Evolutionary conservation across 2,797 vertebrate species (phyloP), one percentile per base, ranked within the genome.

Genomic region (Channallabes apus): DNA sequence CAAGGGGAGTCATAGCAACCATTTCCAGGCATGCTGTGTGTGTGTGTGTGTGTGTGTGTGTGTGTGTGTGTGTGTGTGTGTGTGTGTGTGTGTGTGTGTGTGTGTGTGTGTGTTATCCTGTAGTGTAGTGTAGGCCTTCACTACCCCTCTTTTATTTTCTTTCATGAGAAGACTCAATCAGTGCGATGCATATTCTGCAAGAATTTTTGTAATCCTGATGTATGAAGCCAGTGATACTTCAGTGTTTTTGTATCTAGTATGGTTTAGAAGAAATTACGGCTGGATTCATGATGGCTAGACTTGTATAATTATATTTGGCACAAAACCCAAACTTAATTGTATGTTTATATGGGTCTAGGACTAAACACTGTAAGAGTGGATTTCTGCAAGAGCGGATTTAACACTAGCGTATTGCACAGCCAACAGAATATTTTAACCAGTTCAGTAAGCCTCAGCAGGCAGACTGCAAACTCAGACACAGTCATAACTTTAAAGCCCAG

Each of bases 21-120:
- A 86, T 86, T 82, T 86, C 41, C 62, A 86, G 72, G 14, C 67
- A 62, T 12, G 35, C 35, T 84, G 76, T n/a, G 27, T 77, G 73
- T 58, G 51, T 76, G 54, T 56, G 46, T 51, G 71, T n/a, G n/a
- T 65, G 62, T 65, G 62, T 14, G 62, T 32, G n/a, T 67, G 64
- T 29, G 27, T 27, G 27, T 27, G 61, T 62, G 61, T n/a, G 22
- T 62, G 32, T 46, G 69, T 51, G 14, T 58, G n/a, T 58, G 27
- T 69, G 0, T 24, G 20, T 35, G 3, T 35, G 35, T 4, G 35
- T 35, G 38, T 38, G 38, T 38, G 38, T 38, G 38, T 38, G 38
- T 38, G 38, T 38, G 38, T 24, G 7, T 71, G 11, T 59, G 17
- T 24, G 58, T 14, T 61, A n/a, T 79, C 12, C 32, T 22, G 32